Conservation (phyloP, 1,140 invertebrate genomes). For the Brachionus paranguensis region DNA sequence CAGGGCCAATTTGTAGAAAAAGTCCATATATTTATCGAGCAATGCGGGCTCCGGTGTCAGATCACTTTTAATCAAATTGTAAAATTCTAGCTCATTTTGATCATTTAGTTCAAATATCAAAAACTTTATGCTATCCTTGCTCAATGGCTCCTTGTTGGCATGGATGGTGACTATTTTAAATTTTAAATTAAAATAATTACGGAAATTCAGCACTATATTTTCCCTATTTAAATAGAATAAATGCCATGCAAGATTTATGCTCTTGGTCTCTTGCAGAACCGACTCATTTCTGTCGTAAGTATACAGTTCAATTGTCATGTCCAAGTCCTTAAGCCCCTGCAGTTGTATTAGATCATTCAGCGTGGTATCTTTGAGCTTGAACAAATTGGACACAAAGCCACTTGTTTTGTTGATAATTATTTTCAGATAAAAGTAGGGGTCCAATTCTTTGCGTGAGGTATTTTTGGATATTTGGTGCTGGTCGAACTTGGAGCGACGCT, state of each 20-base stretch:
- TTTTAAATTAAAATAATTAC: constrained; percentile 5
- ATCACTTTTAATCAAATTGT: constrained; percentile 1
- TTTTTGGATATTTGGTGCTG: constrained; percentile 13
- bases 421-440: background rate
- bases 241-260: background rate
- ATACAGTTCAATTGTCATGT: background rate
- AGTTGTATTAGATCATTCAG: background rate
- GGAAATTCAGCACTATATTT: background rate
- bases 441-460: background rate
- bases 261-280: background rate
- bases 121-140: background rate
- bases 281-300: background rate
- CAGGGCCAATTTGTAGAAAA: background rate
- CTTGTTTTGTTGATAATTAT: background rate
- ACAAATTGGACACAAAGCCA: background rate
- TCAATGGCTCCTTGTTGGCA: background rate
- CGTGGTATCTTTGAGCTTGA: background rate
- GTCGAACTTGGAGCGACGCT: constrained; percentile 2
- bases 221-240: background rate
- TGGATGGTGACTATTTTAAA: background rate
- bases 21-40: background rate
- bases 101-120: background rate
- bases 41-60: background rate
- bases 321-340: background rate
- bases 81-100: constrained; percentile 25